Base-by-base conservation (phyloP, 2,797 vertebrate species). In the Erethizon dorsatum region DNA sequence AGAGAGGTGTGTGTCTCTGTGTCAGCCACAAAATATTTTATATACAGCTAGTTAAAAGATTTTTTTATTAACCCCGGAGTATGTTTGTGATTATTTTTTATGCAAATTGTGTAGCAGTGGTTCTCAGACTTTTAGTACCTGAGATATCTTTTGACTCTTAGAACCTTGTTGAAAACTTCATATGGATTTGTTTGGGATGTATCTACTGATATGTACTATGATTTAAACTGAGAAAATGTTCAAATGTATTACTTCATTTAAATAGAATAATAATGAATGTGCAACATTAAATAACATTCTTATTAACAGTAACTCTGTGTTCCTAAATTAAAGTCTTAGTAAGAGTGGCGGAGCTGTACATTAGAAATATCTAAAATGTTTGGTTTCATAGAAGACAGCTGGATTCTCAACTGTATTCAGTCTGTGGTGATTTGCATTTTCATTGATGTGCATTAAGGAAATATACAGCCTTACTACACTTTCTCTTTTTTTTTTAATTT, bases 271-370 rank as follows among this genome's bases (percentile, higher is more conserved):
- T 33, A 73, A 67, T 52, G 26, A 63, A 2, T 1, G 22, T 4
- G 41, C 45, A 20, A 67, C 54, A 47, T 13, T 67, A 78, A 92
- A 63, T 71, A 47, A 47, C 26, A 37, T 57, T 67, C 37, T 50
- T 67, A 56, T 91, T 47, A 26, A n/a, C 6, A 69, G 15, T 82
- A 26, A 56, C 12, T 57, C 0, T 78, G 3, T 63, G 26, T 92
- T 59, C 24, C 77, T 80, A 61, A 94, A 47, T 41, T 82, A 84
- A 96, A 71, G 71, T 79, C 47, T 83, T 65, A 52, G 22, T 57
- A 57, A 18, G 45, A 71, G 1, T 54, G 8, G 5, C 37, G 77
- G 47, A n/a, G 24, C 33, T 45, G 0, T 24, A 28, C 37, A n/a
- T 88, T 63, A 90, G 52, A 85, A n/a, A 10, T 82, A 65, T 91